phyloP scores from a whole-genome alignment of 1,140 invertebrate genomes.

The Zaprionus camerounensis region DNA sequence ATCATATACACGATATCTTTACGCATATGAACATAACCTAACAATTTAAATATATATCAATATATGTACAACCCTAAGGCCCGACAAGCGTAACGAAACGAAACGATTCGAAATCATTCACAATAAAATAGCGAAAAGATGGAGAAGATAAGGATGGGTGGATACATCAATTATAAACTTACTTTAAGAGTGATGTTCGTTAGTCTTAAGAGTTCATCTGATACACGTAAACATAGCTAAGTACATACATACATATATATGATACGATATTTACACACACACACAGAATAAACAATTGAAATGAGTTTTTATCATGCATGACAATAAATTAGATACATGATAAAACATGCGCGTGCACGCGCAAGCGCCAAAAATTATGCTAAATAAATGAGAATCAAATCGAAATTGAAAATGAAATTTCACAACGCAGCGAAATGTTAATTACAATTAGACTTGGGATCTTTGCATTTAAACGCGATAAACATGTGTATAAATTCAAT shows the following conservation, averaged over 20 bases:
- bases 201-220: conserved; percentile 60
- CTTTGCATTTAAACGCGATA: conserved; percentile 71
- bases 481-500: conserved; percentile 67
- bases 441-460: conserved; percentile 67
- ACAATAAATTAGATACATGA: conserved; percentile 75
- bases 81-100: conserved; percentile 52
- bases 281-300: conserved; percentile 23
- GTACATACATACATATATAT: conserved; percentile 31
- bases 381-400: conserved; percentile 49
- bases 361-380: conserved; percentile 76
- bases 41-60: conserved; percentile 22
- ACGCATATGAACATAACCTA: conserved; percentile 35
- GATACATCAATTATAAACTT: conserved; percentile 54
- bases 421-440: conserved; percentile 48
- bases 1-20: conserved; percentile 11
- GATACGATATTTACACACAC: conserved; percentile 44
- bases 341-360: conserved; percentile 47
- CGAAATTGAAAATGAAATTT: conserved; percentile 10
- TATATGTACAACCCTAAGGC: conserved; percentile 38
- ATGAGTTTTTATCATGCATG: conserved; percentile 76
- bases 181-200: conserved; percentile 69
- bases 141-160: not conserved
- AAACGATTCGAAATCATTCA: conserved; percentile 53
- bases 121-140: conserved; percentile 22
- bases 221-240: conserved; percentile 15